Base-by-base conservation (phyloP, 2,888 invertebrate species). In the Platynereis dumerilii region DNA sequence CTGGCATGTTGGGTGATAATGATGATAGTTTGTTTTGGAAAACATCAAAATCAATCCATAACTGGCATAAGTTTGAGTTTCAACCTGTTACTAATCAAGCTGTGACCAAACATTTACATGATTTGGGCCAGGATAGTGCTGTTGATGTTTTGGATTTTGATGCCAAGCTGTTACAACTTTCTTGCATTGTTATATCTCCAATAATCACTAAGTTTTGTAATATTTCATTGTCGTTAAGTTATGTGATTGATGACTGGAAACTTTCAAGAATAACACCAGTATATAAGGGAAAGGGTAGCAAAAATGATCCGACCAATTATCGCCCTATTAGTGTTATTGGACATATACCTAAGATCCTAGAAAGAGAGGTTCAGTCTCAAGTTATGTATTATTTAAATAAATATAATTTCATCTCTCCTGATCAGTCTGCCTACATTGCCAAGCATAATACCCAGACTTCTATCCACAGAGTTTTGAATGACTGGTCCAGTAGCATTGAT, bases 111-210 rank as follows among this genome's bases (percentile, higher is more conserved):
- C 7, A 48, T n/a, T 7, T 48, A 10, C 7, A 22, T 7, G 17
- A 48, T 5, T n/a, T 48, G 5, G 22, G 22, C 7, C 20, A 20
- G 7, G 48, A 48, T 10, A 48, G 48, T 48, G 3, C n/a, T n/a
- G 17, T 48, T 3, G 48, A 48, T 22, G 20, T 48, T n/a, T 48
- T 48, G 22, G 48, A n/a, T 48, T 48, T 48, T 48, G 48, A 48
- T n/a, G 17, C 10, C n/a, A 48, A 48, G 17, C 22, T 48, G 7
- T n/a, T 48, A 12, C 7, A 22, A 5, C 3, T 48, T n/a, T n/a
- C 48, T 20, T n/a, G 48, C 17, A 3, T 10, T 48, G n/a, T 48
- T 7, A 48, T 48, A 12, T 5, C 20, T 48, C n/a, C 48, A n/a
- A 20, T 22, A 48, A n/a, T 48, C n/a, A 48, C 48, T n/a, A 22